These are phyloP conservation scores for Melipona beecheii DNA, from an alignment of 2,888 invertebrate genomes.

Conservation along the genomic window DNA sequence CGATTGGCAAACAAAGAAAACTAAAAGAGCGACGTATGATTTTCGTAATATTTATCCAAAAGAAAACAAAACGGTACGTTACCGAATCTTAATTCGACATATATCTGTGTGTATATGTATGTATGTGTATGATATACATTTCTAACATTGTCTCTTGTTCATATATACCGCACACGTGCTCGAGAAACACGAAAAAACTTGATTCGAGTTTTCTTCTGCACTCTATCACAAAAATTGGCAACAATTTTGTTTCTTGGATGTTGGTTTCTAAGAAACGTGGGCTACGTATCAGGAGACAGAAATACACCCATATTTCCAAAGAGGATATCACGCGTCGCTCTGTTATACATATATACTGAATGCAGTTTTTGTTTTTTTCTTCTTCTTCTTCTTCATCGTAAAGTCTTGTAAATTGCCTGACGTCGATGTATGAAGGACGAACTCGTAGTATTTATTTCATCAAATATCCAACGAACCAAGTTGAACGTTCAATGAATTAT, in stretches of 20 bases:
- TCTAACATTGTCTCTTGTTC: slow-evolving; percentile 42
- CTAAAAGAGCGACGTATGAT: slow-evolving; percentile 55
- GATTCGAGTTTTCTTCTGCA: slow-evolving; percentile 38
- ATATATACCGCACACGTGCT: slow-evolving; percentile 30
- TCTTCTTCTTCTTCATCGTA: slow-evolving; percentile 41
- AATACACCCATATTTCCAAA: slow-evolving; percentile 37
- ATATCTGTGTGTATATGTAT: slow-evolving; percentile 11
- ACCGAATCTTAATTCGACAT: slow-evolving; percentile 12
- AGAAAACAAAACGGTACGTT: slow-evolving; percentile 33
- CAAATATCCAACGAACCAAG: slow-evolving; percentile 43
- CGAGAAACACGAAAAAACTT: slow-evolving; percentile 15
- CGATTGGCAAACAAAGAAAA: slow-evolving; percentile 60
- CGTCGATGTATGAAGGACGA: slow-evolving; percentile 69
- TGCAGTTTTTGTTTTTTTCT: slow-evolving; percentile 17
- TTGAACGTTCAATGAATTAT: slow-evolving; percentile 44
- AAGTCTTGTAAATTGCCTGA: slow-evolving; percentile 63
- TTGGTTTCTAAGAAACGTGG: slow-evolving; percentile 48
- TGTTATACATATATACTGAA: slow-evolving; percentile 46
- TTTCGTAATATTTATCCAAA: slow-evolving; percentile 39
- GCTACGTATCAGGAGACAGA: slow-evolving; percentile 34
- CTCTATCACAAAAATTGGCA: slow-evolving; percentile 54
- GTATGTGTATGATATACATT: slow-evolving; percentile 8
- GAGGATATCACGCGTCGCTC: slow-evolving; percentile 56
- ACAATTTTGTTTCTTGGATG: slow-evolving; percentile 53
- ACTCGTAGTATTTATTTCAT: slow-evolving; percentile 60